phyloP scores from a whole-genome alignment of 2,113 vertebrate species.

The Oceanodroma tethys region DNA sequence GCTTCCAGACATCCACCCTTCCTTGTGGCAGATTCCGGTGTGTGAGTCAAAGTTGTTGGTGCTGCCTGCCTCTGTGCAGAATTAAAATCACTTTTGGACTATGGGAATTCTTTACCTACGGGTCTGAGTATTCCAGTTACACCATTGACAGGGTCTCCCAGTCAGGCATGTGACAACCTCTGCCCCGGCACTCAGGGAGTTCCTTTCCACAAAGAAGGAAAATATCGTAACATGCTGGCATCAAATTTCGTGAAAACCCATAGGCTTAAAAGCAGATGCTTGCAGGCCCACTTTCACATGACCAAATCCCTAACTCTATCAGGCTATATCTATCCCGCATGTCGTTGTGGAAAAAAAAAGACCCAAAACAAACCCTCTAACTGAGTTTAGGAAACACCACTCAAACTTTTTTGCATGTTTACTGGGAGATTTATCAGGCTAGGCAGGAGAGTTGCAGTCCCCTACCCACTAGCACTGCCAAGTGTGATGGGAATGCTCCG shows the following conservation, averaged over 20 bases:
- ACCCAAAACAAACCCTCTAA: neutral
- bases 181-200: neutral
- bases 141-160: neutral
- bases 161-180: neutral
- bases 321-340: neutral
- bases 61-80: neutral
- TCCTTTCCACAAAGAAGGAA: neutral
- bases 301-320: neutral
- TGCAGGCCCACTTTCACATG: neutral
- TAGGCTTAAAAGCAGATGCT: neutral
- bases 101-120: neutral
- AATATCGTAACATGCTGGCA: neutral
- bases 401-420: neutral
- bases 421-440: neutral
- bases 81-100: neutral
- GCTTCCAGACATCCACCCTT: neutral
- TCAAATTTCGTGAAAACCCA: neutral
- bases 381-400: neutral
- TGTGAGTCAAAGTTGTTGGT: neutral
- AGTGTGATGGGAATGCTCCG: neutral
- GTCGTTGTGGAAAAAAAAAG: neutral
- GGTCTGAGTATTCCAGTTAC: neutral
- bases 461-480: neutral
- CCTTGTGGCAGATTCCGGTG: neutral
- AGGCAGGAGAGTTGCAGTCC: neutral